Base-by-base conservation (phyloP, 2,888 invertebrate species). In the Stenoptilia bipunctidactyla region DNA sequence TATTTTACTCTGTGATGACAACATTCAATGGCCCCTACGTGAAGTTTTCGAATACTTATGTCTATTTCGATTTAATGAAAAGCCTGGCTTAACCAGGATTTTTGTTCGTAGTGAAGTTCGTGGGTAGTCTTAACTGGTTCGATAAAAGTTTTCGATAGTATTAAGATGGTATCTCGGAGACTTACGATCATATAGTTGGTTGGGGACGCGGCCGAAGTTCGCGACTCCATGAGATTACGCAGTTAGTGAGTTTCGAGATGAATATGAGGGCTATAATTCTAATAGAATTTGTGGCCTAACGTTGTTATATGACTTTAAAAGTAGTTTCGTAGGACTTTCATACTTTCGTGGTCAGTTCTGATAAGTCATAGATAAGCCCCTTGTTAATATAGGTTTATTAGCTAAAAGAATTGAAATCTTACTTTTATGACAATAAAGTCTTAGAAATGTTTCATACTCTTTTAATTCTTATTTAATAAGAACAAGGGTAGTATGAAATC, bases 31-130 rank as follows among this genome's bases (percentile, higher is more conserved):
- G 13, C 41, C 35, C 44, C 44, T 48, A 20, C 40, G 41, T 40
- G 40, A 44, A 52, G 42, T 45, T 41, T 8, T 41, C 39, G 48
- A 45, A 49, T 53, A 55, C 50, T 50, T 54, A 49, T 46, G 48
- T 49, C 51, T 56, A 49, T 61, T 56, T 51, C 48, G 47, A 45
- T 41, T 45, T 40, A 39, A 49, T 46, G 50, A 55, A 51, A 47
- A 43, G 51, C 45, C 38, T 9, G 44, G 51, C 52, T 58, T 55
- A 55, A 51, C 52, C 45, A 45, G 52, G 53, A 51, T 57, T 56
- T 56, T 53, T 50, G 49, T 40, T 41, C 4, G 38, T 13, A 39
- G 46, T 41, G 36, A 13, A 36, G 38, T 39, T 37, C 3, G 40
- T 15, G 33, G n/a, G 30, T 30, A 30, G 30, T 30, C 30, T 30